Evolutionary conservation across 1,140 invertebrate species (phyloP), one percentile per base, ranked within the genome.

Genomic region (Acromyrmex charruanus): DNA sequence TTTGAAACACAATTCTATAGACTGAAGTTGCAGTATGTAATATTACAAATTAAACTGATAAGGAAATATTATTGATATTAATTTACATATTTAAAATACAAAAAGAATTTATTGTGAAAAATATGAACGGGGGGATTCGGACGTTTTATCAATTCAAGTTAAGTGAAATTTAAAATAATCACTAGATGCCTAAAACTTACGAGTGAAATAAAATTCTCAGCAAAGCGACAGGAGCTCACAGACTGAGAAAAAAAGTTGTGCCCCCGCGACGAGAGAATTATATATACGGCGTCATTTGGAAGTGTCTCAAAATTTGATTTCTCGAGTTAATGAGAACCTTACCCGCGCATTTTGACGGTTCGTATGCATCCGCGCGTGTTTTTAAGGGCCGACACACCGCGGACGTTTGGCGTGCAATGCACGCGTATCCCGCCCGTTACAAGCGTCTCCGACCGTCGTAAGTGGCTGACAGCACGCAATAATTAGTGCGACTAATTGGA

Each of bases 401-500:
- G 68, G 61, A 66, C 75, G 65, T 75, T 16, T 77, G 31, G 59
- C 61, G 59, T 69, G 79, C 71, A 71, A 51, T 85, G 75, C 77
- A 80, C 68, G 81, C 87, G 74, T 77, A 85, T 74, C n/a, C 55
- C 65, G 77, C 18, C 21, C 59, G 71, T 77, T 86, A 87, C 77
- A 84, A 91, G 80, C 84, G 87, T 91, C 87, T 88, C 79, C 87
- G 77, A 14, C 39, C 28, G 88, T 74, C 59, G 82, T 90, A 90
- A 90, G 87, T 90, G 87, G 89, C 80, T 80, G 85, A 87, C 88
- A 85, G 82, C 90, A 86, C 72, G 88, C 86, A 89, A 91, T 89
- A 91, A 91, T 89, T 89, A 91, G 88, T 82, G 88, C 53, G 63
- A 72, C 85, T 91, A 88, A 91, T 91, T 91, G 88, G 88, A 86